Base-by-base conservation (phyloP, 2,888 invertebrate species). In the Girardia tigrina region DNA sequence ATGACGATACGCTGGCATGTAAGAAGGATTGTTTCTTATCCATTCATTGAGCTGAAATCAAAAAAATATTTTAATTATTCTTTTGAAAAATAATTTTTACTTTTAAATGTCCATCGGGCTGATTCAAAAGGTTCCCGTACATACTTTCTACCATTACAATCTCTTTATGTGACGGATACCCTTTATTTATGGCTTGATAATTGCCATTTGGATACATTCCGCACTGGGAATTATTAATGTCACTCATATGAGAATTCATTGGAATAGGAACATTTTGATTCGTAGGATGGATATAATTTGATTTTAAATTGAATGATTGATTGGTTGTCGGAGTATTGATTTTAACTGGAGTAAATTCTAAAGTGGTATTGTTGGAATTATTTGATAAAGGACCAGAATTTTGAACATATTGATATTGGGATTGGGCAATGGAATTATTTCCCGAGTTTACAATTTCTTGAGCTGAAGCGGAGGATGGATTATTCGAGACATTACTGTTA, bases 401-500 rank as follows among this genome's bases (percentile, higher is more conserved):
- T 56, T 56, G 56, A 16, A 56, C 56, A 56, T 20, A 56, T 16
- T 56, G 56, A 56, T 12, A 56, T 16, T 56, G 56, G n/a, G 56
- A 16, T 16, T 56, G 56, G 4, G 56, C 56, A 12, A 56, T 23
- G n/a, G 56, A 56, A 56, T 56, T 56, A 56, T n/a, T 56, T 56
- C n/a, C 56, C 4, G 56, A 20, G n/a, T 56, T 56, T 20, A n/a
- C 4, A 20, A 56, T 8, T 8, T 56, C 56, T 56, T 56, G 56
- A 16, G 20, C 56, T 20, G 56, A 56, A 20, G 56, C 4, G 2
- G 56, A 56, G 20, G 56, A 56, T 12, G 56, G 56, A 56, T 56
- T 56, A 56, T 56, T 56, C 23, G 56, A 56, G 23, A 56, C 56
- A 56, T 56, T 74, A 28, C 56, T 74, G 23, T 77, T 75, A 36